Conservation (phyloP, 2,888 invertebrate genomes). For the Dasypolia templi region DNA sequence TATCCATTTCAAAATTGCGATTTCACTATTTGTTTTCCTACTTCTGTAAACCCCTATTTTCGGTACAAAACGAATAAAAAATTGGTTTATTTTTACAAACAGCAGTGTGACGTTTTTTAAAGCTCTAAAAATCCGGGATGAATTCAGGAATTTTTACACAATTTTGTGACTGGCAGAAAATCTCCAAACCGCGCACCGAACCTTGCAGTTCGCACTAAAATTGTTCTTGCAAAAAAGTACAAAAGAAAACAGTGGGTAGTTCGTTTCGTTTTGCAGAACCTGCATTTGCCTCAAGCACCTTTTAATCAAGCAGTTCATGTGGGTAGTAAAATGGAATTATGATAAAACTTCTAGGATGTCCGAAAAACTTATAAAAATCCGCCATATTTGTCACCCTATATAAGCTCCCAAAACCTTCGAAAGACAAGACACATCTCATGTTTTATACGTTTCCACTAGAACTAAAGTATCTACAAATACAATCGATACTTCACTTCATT, state of each 20-base stretch:
- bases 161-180: conserved; percentile 8
- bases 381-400: too few species aligned
- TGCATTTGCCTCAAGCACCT: background rate
- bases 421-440: background rate
- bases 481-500: conserved; percentile 36
- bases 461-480: conserved; percentile 12
- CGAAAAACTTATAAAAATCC: background rate
- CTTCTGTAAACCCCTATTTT: background rate
- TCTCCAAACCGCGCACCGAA: conserved; percentile 9
- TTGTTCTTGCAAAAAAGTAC: conserved; percentile 13
- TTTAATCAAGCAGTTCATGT: background rate
- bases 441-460: background rate
- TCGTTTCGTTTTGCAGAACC: background rate
- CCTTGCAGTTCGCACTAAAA: conserved; percentile 1
- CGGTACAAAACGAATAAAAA: background rate
- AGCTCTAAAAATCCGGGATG: conserved; percentile 2
- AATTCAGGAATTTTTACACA: background rate
- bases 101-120: conserved; percentile 9
- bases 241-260: background rate
- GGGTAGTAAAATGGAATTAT: background rate
- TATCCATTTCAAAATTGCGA: background rate
- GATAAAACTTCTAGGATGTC: background rate
- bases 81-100: conserved; percentile 8
- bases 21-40: background rate
- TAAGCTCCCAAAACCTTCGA: background rate